Conservation (phyloP, 2,888 invertebrate genomes). For the Pyralis farinalis region DNA sequence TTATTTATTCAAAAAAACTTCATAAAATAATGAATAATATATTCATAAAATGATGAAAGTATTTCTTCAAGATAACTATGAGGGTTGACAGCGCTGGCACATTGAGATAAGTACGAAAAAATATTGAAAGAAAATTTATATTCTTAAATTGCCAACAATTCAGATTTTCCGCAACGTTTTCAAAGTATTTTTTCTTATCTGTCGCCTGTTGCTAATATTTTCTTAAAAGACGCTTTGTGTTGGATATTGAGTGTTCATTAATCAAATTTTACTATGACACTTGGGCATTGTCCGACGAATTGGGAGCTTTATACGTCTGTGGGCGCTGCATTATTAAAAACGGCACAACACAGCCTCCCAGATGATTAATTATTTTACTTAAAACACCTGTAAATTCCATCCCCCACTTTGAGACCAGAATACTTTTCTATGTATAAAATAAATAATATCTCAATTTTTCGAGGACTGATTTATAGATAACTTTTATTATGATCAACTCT, state of each 20-base stretch:
- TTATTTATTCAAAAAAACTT: no score
- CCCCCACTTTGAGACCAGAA: not conserved
- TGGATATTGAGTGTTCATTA: slow-evolving; percentile 41
- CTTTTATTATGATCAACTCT: no score
- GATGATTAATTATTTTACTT: slow-evolving; percentile 39
- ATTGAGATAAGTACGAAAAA: no score
- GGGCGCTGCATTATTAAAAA: slow-evolving; percentile 43
- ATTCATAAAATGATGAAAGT: no score
- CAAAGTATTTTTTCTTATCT: slow-evolving; percentile 14
- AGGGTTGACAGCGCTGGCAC: no score
- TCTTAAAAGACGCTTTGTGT: slow-evolving; percentile 25
- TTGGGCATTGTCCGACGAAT: slow-evolving; percentile 42
- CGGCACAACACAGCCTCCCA: slow-evolving; percentile 24
- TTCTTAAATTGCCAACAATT: slow-evolving; percentile 10
- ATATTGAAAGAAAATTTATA: no score
- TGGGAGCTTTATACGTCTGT: no score
- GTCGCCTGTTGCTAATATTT: slow-evolving; percentile 22
- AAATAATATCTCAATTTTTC: no score
- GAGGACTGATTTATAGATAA: no score
- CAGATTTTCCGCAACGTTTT: slow-evolving; percentile 8
- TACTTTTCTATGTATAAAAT: no score
- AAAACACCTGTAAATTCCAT: slow-evolving; percentile 21
- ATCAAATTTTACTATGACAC: slow-evolving; percentile 48
- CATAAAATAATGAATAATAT: no score
- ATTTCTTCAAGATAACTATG: no score